These are phyloP conservation scores for Anthoscopus minutus DNA, from an alignment of 2,113 vertebrate genomes.

Conservation along the genomic window DNA sequence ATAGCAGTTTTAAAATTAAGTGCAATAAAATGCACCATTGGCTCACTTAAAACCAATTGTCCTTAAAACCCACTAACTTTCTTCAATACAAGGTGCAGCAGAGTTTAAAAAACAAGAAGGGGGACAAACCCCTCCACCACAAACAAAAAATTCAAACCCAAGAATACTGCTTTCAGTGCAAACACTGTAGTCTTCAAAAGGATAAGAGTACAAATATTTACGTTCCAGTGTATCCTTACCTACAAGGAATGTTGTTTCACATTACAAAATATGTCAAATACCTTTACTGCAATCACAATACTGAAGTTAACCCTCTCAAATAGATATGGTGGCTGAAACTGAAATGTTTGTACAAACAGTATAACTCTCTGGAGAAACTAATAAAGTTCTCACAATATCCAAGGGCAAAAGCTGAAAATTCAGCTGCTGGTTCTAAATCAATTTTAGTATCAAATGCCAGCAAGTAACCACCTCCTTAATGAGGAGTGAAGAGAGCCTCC, in stretches of 20 bases:
- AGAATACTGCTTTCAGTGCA: conserved; percentile 52
- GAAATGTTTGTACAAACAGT: conserved; percentile 22
- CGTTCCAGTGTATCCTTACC: conserved; percentile 48
- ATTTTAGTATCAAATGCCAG: not conserved
- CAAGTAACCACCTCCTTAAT: not conserved
- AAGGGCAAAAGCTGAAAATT: not conserved
- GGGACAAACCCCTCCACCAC: not conserved
- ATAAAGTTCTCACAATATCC: not conserved
- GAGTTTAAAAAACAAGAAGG: not conserved
- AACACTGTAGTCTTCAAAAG: conserved; percentile 46
- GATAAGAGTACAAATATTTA: conserved; percentile 52
- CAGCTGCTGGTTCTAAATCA: not conserved
- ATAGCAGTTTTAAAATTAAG: not conserved
- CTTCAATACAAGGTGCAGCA: conserved; percentile 1
- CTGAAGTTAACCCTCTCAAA: not conserved
- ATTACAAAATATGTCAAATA: conserved; percentile 34
- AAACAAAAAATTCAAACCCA: not conserved
- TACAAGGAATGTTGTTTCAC: conserved; percentile 39
- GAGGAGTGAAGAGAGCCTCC: not conserved
- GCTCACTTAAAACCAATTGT: not conserved
- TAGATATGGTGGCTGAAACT: not conserved
- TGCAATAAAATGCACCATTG: not conserved
- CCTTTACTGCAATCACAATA: not conserved
- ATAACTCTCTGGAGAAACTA: conserved; percentile 30
- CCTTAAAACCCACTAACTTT: not conserved